These are phyloP conservation scores for Eristalis pertinax DNA, from an alignment of 2,888 invertebrate genomes.

Conservation along the genomic window DNA sequence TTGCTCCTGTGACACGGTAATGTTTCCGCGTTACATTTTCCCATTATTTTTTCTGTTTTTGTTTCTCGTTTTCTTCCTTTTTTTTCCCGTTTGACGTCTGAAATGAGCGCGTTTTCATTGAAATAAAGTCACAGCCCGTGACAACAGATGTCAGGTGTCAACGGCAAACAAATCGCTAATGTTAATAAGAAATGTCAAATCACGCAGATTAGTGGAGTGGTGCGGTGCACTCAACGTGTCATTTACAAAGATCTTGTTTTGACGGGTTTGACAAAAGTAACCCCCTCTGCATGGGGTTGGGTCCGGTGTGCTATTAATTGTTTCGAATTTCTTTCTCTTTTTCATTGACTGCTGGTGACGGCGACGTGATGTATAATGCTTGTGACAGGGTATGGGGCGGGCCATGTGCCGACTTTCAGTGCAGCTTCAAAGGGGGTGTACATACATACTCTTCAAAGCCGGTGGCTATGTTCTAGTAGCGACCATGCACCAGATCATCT, in stretches of 20 bases:
- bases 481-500: too few relatives aligned
- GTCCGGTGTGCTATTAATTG: not conserved
- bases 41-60: not conserved
- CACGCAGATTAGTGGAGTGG: not conserved
- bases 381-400: too few relatives aligned
- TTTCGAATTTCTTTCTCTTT: too few relatives aligned
- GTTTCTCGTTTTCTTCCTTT: not conserved
- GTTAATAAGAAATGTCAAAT: conserved; percentile 31
- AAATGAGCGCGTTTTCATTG: conserved; percentile 6
- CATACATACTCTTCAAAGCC: too few relatives aligned
- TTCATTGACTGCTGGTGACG: too few relatives aligned
- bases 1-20: not conserved
- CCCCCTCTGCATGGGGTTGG: not conserved
- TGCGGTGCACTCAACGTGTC: not conserved
- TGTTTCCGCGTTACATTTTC: conserved; percentile 22
- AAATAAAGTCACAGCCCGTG: conserved; percentile 10
- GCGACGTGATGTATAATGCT: too few relatives aligned
- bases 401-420: too few relatives aligned
- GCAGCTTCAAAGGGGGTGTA: too few relatives aligned
- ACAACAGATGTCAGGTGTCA: conserved; percentile 42
- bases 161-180: conserved; percentile 32
- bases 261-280: not conserved
- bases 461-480: too few relatives aligned
- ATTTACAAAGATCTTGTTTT: not conserved
- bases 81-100: not conserved